Base-by-base conservation (phyloP, 37 sponge, comb jelly and placozoan species). In the Beroe ovata region DNA sequence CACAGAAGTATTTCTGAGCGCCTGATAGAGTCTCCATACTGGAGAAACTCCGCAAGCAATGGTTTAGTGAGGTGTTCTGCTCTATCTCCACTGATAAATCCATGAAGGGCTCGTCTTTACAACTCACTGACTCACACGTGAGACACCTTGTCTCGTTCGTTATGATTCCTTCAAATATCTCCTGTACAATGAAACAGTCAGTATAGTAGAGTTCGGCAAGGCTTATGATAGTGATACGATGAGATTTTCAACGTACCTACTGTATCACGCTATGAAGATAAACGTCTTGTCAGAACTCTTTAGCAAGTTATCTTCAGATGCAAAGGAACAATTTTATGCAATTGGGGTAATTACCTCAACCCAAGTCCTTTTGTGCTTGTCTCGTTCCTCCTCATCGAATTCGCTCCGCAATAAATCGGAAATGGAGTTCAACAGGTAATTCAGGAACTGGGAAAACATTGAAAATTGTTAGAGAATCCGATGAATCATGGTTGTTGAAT, bases 61-160 rank as follows among this genome's bases (percentile, higher is more conserved):
- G 91, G 18, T 96, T 93, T 59, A 97, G 91, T 1, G 96, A 95
- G 0, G 99, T 94, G 89, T 95, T 95, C 71, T 97, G 95, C 60
- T 95, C 95, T 6, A 97, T 93, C 84, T 97, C 99, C 14, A 97
- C 94, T 32, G 99, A 97, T 11, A 97, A 91, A 64, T 97, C 99
- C 28, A 97, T 91, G 60, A 97, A 97, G 38, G 93, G 92, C 64
- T 97, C 99, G 36, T 97, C 96, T 66, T 93, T 95, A 37, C 95
- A 93, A 34, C 94, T 77, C 42, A 95, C 96, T 0, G 95, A 94
- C 89, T 97, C 99, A 89, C 99, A 97, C 38, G 92, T 92, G 39
- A 95, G 91, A 91, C 99, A 97, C 60, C 77, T 88, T 11, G 99
- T 97, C 61, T 97, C 99, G 38, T 97, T 97, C 8, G 94, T 94